Base-by-base conservation (phyloP, 2,888 invertebrate species). In the Deilephila porcellus region DNA sequence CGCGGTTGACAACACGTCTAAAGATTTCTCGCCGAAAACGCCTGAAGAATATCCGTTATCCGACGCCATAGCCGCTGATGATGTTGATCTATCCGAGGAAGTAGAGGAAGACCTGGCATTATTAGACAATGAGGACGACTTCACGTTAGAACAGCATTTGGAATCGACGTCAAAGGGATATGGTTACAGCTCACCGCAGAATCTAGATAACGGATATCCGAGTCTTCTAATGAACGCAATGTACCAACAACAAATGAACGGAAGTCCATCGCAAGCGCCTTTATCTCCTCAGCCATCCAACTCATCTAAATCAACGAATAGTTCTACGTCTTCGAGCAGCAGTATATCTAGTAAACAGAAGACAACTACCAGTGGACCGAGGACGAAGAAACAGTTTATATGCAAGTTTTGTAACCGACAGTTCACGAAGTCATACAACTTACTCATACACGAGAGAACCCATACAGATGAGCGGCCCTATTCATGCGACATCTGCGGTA, bases 391-490 rank as follows among this genome's bases (percentile, higher is more conserved):
- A 91, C 99, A 99, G 91, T 99, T 99, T 93, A 99, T 99, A 86
- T 99, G 99, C 95, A 98, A 98, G 93, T 99, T 98, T 94, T 99
- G 99, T 92, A 98, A 98, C 90, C 96, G 99, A 71, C 98, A 99
- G 89, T 99, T 99, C 92, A 99, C 99, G 78, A 99, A 99, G 95
- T 98, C 98, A 71, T 99, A 99, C 93, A 99, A 99, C 93, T 95
- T 99, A 86, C 95, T 99, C 83, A 99, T 99, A 83, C 99, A 99
- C 94, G 99, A 99, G 90, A 95, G 99, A 87, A 99, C 99, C 25
- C 99, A 99, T 89, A 99, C 99, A 59, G 99, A 99, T 89, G 99
- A 99, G 93, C 95, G 99, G 79, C 99, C 99, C 0, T 99, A 99
- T 91, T 98, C 98, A 25, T 99, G 99, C 95, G 99, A 99, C 93